A percentile compares a stretch with the other conserved stretches of the same genome.
These are phyloP conservation scores for Pachyramphus minor DNA, from an alignment of 2,113 vertebrate genomes.

Conservation along the genomic window DNA sequence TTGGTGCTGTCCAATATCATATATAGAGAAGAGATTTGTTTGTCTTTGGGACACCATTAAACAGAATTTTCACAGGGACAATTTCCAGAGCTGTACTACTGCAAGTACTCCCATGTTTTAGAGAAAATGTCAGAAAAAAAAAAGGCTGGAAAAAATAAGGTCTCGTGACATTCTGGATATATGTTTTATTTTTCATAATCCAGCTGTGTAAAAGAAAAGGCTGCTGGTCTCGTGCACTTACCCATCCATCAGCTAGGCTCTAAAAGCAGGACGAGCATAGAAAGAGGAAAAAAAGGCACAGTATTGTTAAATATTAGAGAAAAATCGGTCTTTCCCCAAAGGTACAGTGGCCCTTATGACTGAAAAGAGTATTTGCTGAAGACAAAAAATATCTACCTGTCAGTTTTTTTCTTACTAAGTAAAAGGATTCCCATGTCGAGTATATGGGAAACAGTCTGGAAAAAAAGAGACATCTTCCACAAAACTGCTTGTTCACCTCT, in stretches of 20 bases:
- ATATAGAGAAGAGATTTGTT: not conserved
- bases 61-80: not conserved
- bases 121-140: not conserved
- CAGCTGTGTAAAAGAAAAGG: not conserved
- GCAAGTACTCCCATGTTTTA: not conserved
- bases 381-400: not conserved
- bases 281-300: not conserved
- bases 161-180: not conserved
- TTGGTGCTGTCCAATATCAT: not conserved
- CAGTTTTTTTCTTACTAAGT: not conserved
- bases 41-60: not conserved
- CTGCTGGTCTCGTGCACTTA: not conserved
- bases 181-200: not conserved
- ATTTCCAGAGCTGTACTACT: not conserved
- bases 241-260: not conserved
- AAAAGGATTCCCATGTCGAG: not conserved
- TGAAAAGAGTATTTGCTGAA: not conserved
- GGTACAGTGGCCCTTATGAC: not conserved
- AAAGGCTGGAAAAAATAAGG: not conserved
- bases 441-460: not conserved
- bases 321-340: not conserved
- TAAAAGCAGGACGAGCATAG: not conserved
- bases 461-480: not conserved
- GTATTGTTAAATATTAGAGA: not conserved
- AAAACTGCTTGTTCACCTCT: not conserved